Conservation (phyloP, 2,797 vertebrate genomes). For the Zalophus californianus region DNA sequence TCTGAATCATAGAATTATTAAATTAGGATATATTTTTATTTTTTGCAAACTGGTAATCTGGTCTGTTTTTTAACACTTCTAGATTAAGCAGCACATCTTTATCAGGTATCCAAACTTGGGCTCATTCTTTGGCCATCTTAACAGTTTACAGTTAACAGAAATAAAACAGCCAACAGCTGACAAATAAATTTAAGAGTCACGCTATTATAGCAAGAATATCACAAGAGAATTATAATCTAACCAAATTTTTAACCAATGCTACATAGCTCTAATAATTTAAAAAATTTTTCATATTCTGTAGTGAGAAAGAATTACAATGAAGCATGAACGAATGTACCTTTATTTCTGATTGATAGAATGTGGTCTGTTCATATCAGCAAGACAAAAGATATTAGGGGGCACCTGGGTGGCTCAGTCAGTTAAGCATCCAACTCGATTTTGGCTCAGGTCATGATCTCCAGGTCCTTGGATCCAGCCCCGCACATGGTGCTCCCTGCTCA, state of each 20-base stretch:
- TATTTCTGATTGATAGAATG: constrained; percentile 49
- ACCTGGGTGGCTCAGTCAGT: neutral
- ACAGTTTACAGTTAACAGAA: neutral
- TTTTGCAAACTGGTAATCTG: constrained; percentile 9
- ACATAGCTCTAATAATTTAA: neutral
- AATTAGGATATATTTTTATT: constrained; percentile 28
- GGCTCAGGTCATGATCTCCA: neutral
- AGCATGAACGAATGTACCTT: neutral
- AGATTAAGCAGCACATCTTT: neutral
- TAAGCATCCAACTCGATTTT: neutral
- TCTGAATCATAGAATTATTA: constrained; percentile 19
- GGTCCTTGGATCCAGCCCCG: neutral
- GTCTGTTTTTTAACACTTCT: neutral
- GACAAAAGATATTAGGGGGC: neutral
- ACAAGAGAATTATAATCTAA: constrained; percentile 44
- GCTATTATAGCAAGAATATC: neutral
- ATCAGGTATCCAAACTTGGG: neutral
- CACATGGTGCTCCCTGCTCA: neutral
- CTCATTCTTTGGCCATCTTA: constrained; percentile 25
- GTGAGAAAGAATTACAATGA: constrained; percentile 7
- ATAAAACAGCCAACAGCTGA: neutral
- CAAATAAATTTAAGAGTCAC: constrained; percentile 3
- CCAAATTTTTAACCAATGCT: neutral
- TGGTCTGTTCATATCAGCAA: constrained; percentile 1
- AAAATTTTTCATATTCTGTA: neutral